Evolutionary conservation across 2,113 vertebrate genomes (phyloP).

Genomic region (Psettodes erumei): DNA sequence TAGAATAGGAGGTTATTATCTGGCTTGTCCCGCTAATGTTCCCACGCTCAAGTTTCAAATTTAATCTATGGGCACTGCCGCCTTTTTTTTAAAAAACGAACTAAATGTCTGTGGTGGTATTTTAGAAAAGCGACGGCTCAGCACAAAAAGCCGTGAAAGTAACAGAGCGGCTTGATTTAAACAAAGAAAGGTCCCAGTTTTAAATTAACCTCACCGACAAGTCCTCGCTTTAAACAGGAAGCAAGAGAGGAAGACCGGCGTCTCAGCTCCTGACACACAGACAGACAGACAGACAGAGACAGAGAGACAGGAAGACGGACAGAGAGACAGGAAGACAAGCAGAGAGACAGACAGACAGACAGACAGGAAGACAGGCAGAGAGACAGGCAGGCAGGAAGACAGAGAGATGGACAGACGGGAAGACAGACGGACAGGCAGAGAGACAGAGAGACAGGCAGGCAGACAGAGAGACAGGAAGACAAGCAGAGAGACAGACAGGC

Average conservation of each 20-base stretch:
- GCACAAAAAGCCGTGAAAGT: constrained; percentile 10
- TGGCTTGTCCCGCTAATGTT: background rate
- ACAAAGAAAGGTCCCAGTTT: constrained; percentile 11
- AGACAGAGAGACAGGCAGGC: too few relatives aligned
- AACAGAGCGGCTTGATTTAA: constrained; percentile 27
- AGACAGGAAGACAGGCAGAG: too few relatives aligned
- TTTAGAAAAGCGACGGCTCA: constrained; percentile 27
- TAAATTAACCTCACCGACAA: constrained; percentile 12
- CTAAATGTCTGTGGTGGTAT: background rate
- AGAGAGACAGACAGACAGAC: too few relatives aligned
- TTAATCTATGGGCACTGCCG: background rate
- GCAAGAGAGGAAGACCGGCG: background rate
- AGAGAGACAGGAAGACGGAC: background rate
- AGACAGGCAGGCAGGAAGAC: background rate
- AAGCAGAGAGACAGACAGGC: too few relatives aligned
- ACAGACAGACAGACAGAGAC: background rate
- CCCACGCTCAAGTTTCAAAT: background rate
- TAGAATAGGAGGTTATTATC: background rate
- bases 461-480: too few relatives aligned
- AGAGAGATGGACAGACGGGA: background rate
- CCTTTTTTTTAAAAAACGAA: constrained; percentile 9
- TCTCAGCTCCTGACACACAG: background rate
- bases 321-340: too few relatives aligned
- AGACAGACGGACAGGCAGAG: background rate
- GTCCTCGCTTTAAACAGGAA: background rate